Evolutionary conservation across 2,797 vertebrate species (phyloP).

Genomic region (Silurus aristotelis): DNA sequence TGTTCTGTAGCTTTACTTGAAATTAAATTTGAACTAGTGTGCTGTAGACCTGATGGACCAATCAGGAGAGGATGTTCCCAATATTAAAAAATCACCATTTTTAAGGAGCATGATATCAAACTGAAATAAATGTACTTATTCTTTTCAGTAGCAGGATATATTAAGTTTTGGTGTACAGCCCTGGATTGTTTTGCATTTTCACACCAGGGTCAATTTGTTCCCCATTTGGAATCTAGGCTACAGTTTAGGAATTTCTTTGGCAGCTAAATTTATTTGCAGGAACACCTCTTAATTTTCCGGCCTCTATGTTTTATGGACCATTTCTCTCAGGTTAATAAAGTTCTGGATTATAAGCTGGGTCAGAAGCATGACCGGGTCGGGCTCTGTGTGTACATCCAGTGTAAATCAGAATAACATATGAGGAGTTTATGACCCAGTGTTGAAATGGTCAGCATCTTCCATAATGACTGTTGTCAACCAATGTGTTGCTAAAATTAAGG

Average conservation of each 20-base stretch:
- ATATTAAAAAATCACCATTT: background rate
- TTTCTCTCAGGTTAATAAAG: slow-evolving; percentile 68
- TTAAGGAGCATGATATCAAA: too few relatives aligned
- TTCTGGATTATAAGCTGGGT: slow-evolving; percentile 50
- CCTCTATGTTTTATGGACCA: slow-evolving; percentile 62
- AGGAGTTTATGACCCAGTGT: slow-evolving; percentile 55
- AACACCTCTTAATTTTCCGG: slow-evolving; percentile 59
- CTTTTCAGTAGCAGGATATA: background rate
- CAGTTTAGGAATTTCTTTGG: slow-evolving; percentile 66
- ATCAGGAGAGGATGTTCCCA: background rate
- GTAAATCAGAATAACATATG: slow-evolving; percentile 70
- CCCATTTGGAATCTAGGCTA: slow-evolving; percentile 50
- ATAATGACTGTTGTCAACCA: slow-evolving; percentile 64
- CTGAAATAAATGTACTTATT: background rate
- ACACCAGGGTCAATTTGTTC: background rate
- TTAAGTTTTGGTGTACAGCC: background rate
- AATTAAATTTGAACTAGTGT: slow-evolving; percentile 75
- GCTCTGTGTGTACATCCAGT: slow-evolving; percentile 43
- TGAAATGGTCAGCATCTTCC: slow-evolving; percentile 57
- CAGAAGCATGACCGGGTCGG: slow-evolving; percentile 52
- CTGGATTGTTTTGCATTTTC: slow-evolving; percentile 58
- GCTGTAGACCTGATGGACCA: slow-evolving; percentile 56
- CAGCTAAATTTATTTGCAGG: slow-evolving; percentile 70
- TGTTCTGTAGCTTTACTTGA: slow-evolving; percentile 73
- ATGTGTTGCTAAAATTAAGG: slow-evolving; percentile 63